Evolutionary conservation across 2,797 vertebrate genomes (phyloP), one percentile per base, ranked within the genome.

Genomic region (Microctenopoma lineatum): DNA sequence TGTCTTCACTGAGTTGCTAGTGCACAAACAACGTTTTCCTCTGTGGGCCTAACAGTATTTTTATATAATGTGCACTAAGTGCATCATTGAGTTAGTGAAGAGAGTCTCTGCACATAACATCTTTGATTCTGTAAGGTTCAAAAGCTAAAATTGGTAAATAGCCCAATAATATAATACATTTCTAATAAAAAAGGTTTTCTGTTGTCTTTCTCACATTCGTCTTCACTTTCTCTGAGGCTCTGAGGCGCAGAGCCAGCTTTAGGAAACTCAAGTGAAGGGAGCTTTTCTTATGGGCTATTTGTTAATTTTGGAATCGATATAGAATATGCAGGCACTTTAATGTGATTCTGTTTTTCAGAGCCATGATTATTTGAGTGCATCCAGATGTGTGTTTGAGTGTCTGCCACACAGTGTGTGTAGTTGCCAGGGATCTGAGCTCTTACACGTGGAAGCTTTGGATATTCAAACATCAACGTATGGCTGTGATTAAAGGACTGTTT

Each of bases 371-470:
- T 38, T 67, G 51, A 80, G 53, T 78, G 71, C 54, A 77, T 85
- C 75, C 80, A 85, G 86, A 84, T 84, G 83, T 85, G 58, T 74
- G 66, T 57, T 54, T 26, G 47, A 5, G 16, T 34, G 5, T 48
- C 3, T 10, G 21, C 8, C 32, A 29, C 27, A 7, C 18, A 42
- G 16, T 25, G 11, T 44, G 34, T 38, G 27, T 56, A 41, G 0
- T 3, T 45, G 44, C n/a, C 63, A 68, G 71, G 76, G 87, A 80
- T 83, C 51, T 13, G 47, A 66, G 85, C 85, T 85, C 55, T 79
- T 72, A 84, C 85, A 84, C 87, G 84, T 85, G 45, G 68, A 79
- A 83, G 46, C 18, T 62, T 75, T 69, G 52, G 75, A 73, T 41
- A 41, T 41, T 41, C 12, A 41, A 26, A 57, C 12, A 51, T 34